Evolutionary conservation across 1,140 invertebrate species (phyloP).

Genomic region (Lanistes nyassanus): DNA sequence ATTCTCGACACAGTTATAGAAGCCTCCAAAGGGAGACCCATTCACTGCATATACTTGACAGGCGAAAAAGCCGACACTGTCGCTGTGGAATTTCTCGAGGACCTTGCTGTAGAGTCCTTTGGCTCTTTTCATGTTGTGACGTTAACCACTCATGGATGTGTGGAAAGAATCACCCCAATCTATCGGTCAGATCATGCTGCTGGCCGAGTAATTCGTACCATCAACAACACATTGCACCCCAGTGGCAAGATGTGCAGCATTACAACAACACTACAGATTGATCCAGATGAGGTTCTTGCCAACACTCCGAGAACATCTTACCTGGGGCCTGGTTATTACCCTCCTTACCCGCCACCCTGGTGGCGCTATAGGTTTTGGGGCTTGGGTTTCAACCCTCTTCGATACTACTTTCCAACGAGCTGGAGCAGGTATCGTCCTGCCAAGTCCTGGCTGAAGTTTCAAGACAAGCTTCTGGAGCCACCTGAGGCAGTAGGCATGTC

Average conservation of each 20-base stretch:
- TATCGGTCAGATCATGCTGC: slow-evolving; percentile 54
- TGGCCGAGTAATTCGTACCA: slow-evolving; percentile 56
- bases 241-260: slow-evolving; percentile 61
- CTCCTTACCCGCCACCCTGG: slow-evolving; percentile 11
- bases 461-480: slow-evolving; percentile 46
- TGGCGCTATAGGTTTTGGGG: slow-evolving; percentile 20
- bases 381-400: slow-evolving; percentile 31
- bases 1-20: slow-evolving; percentile 59
- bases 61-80: slow-evolving; percentile 53
- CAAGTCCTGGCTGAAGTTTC: slow-evolving; percentile 53
- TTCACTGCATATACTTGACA: slow-evolving; percentile 64
- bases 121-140: slow-evolving; percentile 64
- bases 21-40: slow-evolving; percentile 44
- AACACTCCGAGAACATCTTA: slow-evolving; percentile 38
- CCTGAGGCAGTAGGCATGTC: slow-evolving; percentile 43
- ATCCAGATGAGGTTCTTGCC: slow-evolving; percentile 51
- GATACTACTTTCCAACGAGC: slow-evolving; percentile 56
- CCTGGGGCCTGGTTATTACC: slow-evolving; percentile 1
- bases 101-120: slow-evolving; percentile 63
- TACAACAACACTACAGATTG: slow-evolving; percentile 51
- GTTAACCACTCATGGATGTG: slow-evolving; percentile 56
- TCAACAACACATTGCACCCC: slow-evolving; percentile 53
- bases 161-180: slow-evolving; percentile 62
- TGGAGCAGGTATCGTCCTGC: slow-evolving; percentile 62
- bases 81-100: slow-evolving; percentile 62